phyloP scores from a whole-genome alignment of 2,888 invertebrate species.

The Drosophila paramelanica region DNA sequence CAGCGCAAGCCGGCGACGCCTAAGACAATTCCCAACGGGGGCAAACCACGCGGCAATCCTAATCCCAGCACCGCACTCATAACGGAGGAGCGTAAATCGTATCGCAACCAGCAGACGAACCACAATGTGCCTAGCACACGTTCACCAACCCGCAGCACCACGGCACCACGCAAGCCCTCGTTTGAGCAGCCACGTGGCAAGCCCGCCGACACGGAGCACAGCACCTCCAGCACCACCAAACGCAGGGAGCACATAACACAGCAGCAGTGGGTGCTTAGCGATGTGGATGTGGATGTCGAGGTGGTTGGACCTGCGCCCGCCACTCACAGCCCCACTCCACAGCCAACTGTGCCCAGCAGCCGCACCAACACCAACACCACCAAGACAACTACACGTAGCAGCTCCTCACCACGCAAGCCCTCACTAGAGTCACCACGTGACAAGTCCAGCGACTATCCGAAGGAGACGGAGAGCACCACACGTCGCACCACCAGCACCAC shows the following conservation, averaged over 20 bases:
- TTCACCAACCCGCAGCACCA: conserved; percentile 32
- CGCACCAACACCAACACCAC: conserved; percentile 2
- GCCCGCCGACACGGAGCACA: conserved; percentile 16
- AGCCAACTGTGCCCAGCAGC: conserved; percentile 11
- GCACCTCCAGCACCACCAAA: conserved; percentile 31
- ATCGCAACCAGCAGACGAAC: conserved; percentile 40
- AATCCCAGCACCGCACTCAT: conserved; percentile 54
- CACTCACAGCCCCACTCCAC: conserved; percentile 20
- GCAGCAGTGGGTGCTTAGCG: conserved; percentile 64
- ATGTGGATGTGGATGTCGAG: conserved; percentile 60
- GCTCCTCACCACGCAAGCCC: conserved; percentile 11
- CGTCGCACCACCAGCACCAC: conserved; percentile 12
- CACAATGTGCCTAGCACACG: conserved; percentile 19
- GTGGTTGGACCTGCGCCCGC: conserved; percentile 34
- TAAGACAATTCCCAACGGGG: conserved; percentile 25
- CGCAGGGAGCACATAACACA: conserved; percentile 59
- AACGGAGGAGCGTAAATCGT: conserved; percentile 51
- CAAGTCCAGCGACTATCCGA: background rate
- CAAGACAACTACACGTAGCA: conserved; percentile 6
- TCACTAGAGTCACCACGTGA: conserved; percentile 4
- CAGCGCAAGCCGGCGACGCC: conserved; percentile 27
- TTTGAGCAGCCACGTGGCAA: conserved; percentile 32
- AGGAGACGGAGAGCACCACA: conserved; percentile 2
- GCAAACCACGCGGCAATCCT: conserved; percentile 25
- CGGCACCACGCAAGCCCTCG: conserved; percentile 45